Evolutionary conservation across 2,113 vertebrate genomes (phyloP).

Genomic region (Trochalopteron elliotii): DNA sequence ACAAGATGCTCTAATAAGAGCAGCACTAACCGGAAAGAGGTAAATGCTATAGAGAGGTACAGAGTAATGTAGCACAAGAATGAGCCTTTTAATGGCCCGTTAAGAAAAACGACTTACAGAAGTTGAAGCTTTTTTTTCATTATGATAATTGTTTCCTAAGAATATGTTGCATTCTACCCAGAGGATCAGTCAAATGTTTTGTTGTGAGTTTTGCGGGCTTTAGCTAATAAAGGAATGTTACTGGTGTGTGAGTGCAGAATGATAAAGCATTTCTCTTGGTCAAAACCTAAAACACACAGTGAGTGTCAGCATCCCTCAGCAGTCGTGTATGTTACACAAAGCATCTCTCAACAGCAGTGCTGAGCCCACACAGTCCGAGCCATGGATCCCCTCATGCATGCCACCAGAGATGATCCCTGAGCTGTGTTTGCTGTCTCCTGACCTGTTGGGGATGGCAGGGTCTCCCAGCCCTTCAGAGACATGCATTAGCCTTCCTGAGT

Average conservation of each 20-base stretch:
- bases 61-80: background rate
- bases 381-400: fast-evolving
- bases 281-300: background rate
- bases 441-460: background rate
- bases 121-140: background rate
- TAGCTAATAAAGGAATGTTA: background rate
- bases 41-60: background rate
- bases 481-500: background rate
- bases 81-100: background rate
- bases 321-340: fast-evolving
- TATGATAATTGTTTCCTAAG: background rate
- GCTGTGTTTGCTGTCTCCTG: background rate
- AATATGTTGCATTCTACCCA: background rate
- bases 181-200: background rate
- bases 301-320: background rate
- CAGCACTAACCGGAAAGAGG: background rate
- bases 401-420: background rate
- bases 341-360: background rate
- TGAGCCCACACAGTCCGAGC: fast-evolving
- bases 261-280: background rate
- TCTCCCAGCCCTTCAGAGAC: background rate
- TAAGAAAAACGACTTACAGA: background rate
- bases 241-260: background rate
- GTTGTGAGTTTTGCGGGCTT: background rate
- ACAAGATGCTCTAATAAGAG: background rate